Evolutionary conservation across 2,113 vertebrate species (phyloP), one percentile per base, ranked within the genome.

Genomic region (Leuciscus idus): DNA sequence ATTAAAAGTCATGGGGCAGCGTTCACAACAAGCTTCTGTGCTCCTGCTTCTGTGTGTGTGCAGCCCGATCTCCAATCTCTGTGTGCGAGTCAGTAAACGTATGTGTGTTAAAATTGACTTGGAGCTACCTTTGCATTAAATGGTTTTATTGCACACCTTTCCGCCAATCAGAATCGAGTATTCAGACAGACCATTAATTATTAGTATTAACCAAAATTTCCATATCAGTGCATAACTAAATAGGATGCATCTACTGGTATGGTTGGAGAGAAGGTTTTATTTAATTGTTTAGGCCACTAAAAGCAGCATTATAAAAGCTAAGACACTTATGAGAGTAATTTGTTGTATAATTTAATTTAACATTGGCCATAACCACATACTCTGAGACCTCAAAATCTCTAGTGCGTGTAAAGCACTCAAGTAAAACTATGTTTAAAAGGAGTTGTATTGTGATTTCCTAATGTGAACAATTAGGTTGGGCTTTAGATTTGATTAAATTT

Each of bases 401-500:
- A 36, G 64, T 55, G 46, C 2, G 7, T 52, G 39, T 66, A 21
- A 81, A 81, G 43, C n/a, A 26, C 19, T 57, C 30, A 64, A 28
- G 36, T 46, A 62, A 64, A 62, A 19, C n/a, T 19, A 66, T 68
- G 21, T 46, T 26, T 81, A 17, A 62, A 81, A 43, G 23, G 28
- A 12, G 28, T 46, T 46, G 19, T 13, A 48, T 82, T 82, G 61
- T 66, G 64, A 81, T 81, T 21, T 70, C 21, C 19, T 70, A 66
- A 82, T 15, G 46, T 6, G 15, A 52, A 23, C 46, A 23, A 33
- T 70, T 70, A 33, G 46, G 62, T 33, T 70, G 62, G 26, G 81
- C 28, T 43, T 81, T 64, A 46, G 59, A 55, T 77, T 55, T 77
- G 75, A 77, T 55, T 55, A 21, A 77, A 66, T 66, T 48, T 48